Conservation (phyloP, 2,797 vertebrate species). For the Chloroceryle amazona region DNA sequence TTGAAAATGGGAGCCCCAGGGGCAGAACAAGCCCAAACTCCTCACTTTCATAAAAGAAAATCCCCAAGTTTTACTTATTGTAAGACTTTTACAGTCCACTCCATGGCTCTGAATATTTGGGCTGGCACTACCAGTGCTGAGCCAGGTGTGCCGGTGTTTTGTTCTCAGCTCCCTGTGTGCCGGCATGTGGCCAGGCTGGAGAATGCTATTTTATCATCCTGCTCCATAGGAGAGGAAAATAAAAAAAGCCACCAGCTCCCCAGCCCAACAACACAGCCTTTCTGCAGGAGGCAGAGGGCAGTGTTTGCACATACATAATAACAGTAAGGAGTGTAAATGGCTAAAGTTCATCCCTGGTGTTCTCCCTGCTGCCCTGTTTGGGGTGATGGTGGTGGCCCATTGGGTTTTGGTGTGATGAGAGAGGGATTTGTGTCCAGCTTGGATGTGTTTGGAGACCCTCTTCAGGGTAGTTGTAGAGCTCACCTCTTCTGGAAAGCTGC, state of each 20-base stretch:
- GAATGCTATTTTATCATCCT: neutral
- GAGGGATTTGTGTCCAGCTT: neutral
- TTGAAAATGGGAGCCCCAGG: neutral
- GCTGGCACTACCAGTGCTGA: neutral
- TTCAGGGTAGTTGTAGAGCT: rapidly evolving
- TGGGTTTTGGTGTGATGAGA: neutral
- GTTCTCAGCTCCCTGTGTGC: neutral
- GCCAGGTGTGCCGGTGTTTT: rapidly evolving
- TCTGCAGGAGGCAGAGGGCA: constrained; percentile 71
- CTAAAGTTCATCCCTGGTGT: neutral
- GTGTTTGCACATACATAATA: constrained; percentile 49
- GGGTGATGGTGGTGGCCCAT: rapidly evolving
- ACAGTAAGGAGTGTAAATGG: rapidly evolving
- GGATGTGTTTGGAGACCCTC: neutral
- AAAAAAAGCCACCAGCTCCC: neutral
- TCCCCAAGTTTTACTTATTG: neutral
- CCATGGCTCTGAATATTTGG: neutral
- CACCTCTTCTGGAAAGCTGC: neutral
- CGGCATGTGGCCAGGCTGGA: neutral
- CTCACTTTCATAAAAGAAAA: neutral
- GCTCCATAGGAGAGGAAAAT: neutral
- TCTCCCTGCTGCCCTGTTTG: neutral
- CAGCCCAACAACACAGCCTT: neutral
- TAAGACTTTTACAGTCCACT: neutral
- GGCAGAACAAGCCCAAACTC: rapidly evolving